phyloP scores from a whole-genome alignment of 1,140 invertebrate species.

The Coelopa frigida region DNA sequence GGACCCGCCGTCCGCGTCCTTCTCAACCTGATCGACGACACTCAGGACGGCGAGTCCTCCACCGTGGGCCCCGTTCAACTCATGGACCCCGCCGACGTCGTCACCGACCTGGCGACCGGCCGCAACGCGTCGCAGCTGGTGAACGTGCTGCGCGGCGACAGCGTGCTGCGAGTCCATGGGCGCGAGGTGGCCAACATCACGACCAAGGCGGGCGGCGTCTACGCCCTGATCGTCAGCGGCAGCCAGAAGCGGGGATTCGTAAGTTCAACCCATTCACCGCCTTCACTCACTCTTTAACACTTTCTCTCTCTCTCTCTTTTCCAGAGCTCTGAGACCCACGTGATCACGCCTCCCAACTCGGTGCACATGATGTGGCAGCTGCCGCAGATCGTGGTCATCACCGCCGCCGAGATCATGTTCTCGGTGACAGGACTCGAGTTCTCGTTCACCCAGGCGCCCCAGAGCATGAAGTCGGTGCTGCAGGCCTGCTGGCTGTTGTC shows the following conservation, averaged over 20 bases:
- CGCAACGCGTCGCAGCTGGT: constrained; percentile 36
- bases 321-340: constrained; percentile 8
- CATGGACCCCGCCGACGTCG: neutral
- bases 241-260: constrained; percentile 14
- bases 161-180: constrained; percentile 41
- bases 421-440: constrained; percentile 88
- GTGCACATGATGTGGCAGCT: constrained; percentile 77
- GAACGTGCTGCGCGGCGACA: constrained; percentile 42
- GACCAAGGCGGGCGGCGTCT: constrained; percentile 53
- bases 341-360: constrained; percentile 58
- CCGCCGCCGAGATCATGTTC: constrained; percentile 81
- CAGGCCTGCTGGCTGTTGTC: constrained; percentile 86
- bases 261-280: too few species aligned
- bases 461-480: constrained; percentile 87
- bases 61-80: constrained; percentile 17
- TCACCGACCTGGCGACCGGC: constrained; percentile 1
- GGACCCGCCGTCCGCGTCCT: constrained; percentile 21
- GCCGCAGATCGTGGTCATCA: constrained; percentile 82
- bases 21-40: constrained; percentile 20
- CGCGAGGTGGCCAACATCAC: constrained; percentile 27
- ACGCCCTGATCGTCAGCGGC: constrained; percentile 48
- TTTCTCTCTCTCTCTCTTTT: neutral
- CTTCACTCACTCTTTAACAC: constrained; percentile 61
- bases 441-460: constrained; percentile 82
- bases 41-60: too few species aligned